phyloP scores from a whole-genome alignment of 2,797 vertebrate species.

The Sebastes hubbsi region DNA sequence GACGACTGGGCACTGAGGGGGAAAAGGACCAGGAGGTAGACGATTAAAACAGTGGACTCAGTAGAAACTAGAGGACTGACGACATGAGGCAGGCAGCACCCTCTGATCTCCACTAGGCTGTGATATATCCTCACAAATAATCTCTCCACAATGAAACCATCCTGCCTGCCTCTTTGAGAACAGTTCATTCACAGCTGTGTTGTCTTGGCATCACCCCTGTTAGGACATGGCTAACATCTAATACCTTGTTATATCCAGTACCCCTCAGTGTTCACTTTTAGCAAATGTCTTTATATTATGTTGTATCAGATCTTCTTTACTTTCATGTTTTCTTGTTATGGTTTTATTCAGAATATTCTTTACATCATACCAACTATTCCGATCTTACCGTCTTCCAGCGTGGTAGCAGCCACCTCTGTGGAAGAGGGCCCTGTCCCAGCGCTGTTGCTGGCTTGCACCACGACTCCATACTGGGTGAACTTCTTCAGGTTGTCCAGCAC shows the following conservation, averaged over 20 bases:
- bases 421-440: constrained; percentile 97
- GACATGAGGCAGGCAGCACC: constrained; percentile 11
- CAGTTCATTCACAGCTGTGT: neutral
- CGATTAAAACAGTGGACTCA: neutral
- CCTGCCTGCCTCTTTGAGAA: neutral
- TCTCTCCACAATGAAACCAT: neutral
- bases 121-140: constrained; percentile 46
- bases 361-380: neutral
- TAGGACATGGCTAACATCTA: neutral
- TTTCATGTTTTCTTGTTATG: neutral
- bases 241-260: too few relatives aligned
- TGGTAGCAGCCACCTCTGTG: constrained; percentile 95
- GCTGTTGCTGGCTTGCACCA: constrained; percentile 96
- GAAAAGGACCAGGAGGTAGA: neutral
- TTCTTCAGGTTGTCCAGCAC: constrained; percentile 96
- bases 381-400: constrained; percentile 92
- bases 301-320: neutral
- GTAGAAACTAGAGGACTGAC: neutral
- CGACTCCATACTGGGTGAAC: constrained; percentile 97
- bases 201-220: neutral
- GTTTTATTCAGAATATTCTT: neutral
- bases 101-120: constrained; percentile 59
- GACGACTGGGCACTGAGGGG: constrained; percentile 91
- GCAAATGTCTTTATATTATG: neutral
- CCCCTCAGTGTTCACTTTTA: neutral